Evolutionary conservation across 2,113 vertebrate species (phyloP), one percentile per base, ranked within the genome.

Genomic region (Aplodontia rufa): DNA sequence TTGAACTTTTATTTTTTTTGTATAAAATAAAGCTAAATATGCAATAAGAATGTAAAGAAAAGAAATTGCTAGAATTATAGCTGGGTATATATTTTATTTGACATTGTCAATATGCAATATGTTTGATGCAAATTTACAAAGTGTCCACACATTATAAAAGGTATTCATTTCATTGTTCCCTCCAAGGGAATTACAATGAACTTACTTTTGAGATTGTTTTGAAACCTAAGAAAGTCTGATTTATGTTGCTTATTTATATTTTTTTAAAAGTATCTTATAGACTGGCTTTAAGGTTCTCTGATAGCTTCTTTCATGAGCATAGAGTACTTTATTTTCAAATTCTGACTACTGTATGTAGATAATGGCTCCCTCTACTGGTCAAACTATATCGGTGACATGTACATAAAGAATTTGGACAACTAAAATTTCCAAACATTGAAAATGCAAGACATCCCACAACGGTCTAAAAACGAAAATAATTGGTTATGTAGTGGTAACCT

Each of bases 321-420:
- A 0, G 42, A 40, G 68, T 69, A 30, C 42, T 62, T 37, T 19
- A n/a, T 55, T 94, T 94, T 87, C 1, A 93, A 92, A 91, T 40
- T 94, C 94, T 68, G 87, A 94, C 45, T 93, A 11, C 20, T 51
- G 19, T 26, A 32, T 1, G 10, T 81, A 53, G 98, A 96, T 97
- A 98, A 96, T 96, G 98, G 94, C 66, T 97, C 97, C 98, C 98
- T 97, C 98, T 97, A 60, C 95, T 3, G 96, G 93, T 79, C 17
- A 96, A 83, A 80, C 0, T 22, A 13, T 17, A 17, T 74, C 58
- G 64, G 40, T 94, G 72, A 6, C 5, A 1, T 40, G 6, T 72
- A 17, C 5, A 10, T 55, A 75, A 91, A 37, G 7, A 10, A 84
- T 69, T 87, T 80, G 10, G 30, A 91, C 85, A 90, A 95, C 62